These are phyloP conservation scores for Ginglymostoma cirratum DNA, from an alignment of 2,113 vertebrate species.

Conservation along the genomic window DNA sequence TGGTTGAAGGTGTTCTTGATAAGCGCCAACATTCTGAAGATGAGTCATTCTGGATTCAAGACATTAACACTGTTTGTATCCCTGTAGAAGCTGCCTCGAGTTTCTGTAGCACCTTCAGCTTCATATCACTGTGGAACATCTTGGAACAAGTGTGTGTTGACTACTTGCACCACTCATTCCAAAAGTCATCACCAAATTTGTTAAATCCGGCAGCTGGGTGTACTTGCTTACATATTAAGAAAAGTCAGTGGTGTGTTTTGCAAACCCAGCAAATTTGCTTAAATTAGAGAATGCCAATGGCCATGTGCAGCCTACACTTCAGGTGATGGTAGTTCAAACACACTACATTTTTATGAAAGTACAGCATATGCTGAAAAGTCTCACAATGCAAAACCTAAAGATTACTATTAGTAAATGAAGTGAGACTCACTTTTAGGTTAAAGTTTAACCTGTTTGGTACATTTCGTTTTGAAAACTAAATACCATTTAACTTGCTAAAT, in stretches of 20 bases:
- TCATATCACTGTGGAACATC: no score
- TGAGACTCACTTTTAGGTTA: not conserved
- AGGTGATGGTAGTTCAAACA: not conserved
- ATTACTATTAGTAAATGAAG: not conserved
- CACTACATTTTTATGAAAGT: not conserved
- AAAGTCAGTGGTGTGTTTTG: not conserved
- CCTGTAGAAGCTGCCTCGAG: no score
- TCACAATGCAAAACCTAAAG: not conserved
- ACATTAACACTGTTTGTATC: no score
- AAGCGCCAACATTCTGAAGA: no score
- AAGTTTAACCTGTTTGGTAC: slow-evolving; percentile 9
- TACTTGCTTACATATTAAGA: not conserved
- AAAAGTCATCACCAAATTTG: not conserved
- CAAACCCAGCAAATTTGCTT: not conserved
- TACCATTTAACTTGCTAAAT: slow-evolving; percentile 11
- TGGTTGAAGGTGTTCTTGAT: no score
- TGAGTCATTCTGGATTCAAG: no score
- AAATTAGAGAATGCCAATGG: not conserved
- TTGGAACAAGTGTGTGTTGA: not conserved
- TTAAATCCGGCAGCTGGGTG: not conserved
- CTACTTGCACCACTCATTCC: not conserved
- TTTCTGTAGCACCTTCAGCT: no score
- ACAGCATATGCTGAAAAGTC: not conserved
- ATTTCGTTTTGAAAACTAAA: slow-evolving; percentile 1
- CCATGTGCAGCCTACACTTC: not conserved